phyloP scores from a whole-genome alignment of 2,888 invertebrate species.

The Nemurella pictetii region DNA sequence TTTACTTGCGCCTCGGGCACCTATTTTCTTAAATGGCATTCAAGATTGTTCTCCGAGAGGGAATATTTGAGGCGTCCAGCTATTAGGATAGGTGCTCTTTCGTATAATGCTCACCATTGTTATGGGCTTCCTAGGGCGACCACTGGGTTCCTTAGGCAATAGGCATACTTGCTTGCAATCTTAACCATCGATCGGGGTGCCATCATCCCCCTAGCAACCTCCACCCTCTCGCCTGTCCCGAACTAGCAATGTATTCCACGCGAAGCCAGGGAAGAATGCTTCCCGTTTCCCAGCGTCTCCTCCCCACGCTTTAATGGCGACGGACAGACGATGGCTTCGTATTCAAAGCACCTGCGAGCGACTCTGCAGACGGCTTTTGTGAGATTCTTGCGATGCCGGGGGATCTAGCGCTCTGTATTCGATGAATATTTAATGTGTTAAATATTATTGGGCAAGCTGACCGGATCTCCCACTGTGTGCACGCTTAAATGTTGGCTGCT shows the following conservation, averaged over 20 bases:
- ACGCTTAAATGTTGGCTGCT: background rate
- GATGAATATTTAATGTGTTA: background rate
- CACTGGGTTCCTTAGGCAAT: background rate
- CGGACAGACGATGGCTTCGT: background rate
- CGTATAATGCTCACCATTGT: background rate
- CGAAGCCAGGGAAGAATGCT: background rate
- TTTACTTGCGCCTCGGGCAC: conserved; percentile 1
- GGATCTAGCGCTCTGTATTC: background rate
- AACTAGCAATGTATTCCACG: no score
- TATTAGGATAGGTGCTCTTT: conserved; percentile 4
- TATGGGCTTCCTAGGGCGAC: background rate
- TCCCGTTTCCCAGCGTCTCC: background rate
- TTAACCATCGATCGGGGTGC: conserved; percentile 3
- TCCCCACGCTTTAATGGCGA: background rate
- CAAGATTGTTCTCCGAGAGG: background rate
- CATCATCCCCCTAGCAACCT: background rate
- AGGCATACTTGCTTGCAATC: conserved; percentile 3
- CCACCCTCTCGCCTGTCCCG: background rate
- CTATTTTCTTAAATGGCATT: conserved; percentile 13
- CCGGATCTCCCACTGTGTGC: background rate
- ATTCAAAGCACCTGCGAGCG: conserved; percentile 2
- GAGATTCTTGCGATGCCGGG: background rate
- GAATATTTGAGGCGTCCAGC: conserved; percentile 7
- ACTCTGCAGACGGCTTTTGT: background rate
- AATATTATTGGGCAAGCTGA: background rate